A percentile compares a stretch with the other conserved stretches of the same genome.
phyloP scores from a whole-genome alignment of 1,140 invertebrate genomes.

The Aphidius ervi region DNA sequence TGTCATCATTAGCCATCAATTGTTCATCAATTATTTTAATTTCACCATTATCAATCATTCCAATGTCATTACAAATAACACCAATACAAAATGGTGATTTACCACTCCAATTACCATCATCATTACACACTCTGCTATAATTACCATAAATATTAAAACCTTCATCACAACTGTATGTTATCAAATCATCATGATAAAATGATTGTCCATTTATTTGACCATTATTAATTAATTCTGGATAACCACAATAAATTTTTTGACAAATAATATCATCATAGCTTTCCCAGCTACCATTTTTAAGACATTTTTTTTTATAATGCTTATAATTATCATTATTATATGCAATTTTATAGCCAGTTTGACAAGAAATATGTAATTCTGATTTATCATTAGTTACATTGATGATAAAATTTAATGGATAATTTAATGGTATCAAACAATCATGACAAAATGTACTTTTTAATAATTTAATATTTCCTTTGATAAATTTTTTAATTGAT shows the following conservation, averaged over 20 bases:
- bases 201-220: conserved; percentile 53
- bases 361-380: conserved; percentile 38
- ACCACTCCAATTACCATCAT: conserved; percentile 55
- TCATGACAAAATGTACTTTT: conserved; percentile 52
- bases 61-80: conserved; percentile 45
- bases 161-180: conserved; percentile 53
- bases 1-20: conserved; percentile 42
- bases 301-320: conserved; percentile 42
- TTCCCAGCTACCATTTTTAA: conserved; percentile 55
- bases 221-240: conserved; percentile 57
- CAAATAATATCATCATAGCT: conserved; percentile 47
- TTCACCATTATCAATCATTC: too few species aligned
- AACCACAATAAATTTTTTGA: conserved; percentile 54
- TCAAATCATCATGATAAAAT: conserved; percentile 54
- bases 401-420: conserved; percentile 48
- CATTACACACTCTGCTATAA: conserved; percentile 48
- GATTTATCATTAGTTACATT: conserved; percentile 34
- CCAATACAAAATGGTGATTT: conserved; percentile 50
- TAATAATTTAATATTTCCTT: conserved; percentile 56
- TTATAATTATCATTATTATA: conserved; percentile 33
- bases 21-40: too few species aligned
- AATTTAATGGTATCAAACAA: conserved; percentile 49
- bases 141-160: conserved; percentile 55
- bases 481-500: conserved; percentile 55
- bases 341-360: conserved; percentile 38